Evolutionary conservation across 92 coral and sea anemone genomes (phyloP).

Genomic region (Palythoa grandis): DNA sequence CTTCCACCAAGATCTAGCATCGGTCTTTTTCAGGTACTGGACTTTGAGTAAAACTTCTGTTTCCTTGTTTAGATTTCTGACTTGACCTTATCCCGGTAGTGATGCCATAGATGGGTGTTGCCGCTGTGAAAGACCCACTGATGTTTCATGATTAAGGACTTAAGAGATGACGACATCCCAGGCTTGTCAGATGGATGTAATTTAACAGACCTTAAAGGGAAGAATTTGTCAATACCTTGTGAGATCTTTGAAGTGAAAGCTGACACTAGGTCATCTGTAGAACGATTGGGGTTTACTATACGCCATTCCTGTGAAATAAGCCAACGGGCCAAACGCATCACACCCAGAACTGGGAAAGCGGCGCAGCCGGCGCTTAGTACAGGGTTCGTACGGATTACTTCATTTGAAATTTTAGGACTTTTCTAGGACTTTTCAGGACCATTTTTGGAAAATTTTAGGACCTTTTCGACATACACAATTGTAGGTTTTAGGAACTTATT

Average conservation of each 20-base stretch:
- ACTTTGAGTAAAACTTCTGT: slow-evolving; percentile 22
- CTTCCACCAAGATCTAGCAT: neutral
- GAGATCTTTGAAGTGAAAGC: slow-evolving; percentile 15
- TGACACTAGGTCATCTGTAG: neutral
- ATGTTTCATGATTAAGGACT: slow-evolving; percentile 3
- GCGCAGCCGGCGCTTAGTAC: slow-evolving; percentile 6
- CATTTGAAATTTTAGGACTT: too few species aligned
- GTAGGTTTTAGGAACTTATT: too few species aligned
- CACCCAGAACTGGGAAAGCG: neutral
- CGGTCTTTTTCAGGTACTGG: neutral
- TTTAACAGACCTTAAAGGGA: neutral
- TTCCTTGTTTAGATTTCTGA: slow-evolving; percentile 11
- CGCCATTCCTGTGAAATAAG: slow-evolving; percentile 6
- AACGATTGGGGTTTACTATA: neutral
- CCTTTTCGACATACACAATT: too few species aligned
- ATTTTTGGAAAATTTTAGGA: too few species aligned
- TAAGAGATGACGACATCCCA: slow-evolving; percentile 7
- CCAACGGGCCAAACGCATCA: neutral
- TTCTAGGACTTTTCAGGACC: too few species aligned
- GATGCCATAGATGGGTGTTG: slow-evolving; percentile 1
- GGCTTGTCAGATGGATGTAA: slow-evolving; percentile 3
- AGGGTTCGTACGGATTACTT: too few species aligned
- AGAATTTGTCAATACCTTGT: neutral
- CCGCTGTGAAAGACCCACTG: slow-evolving; percentile 17
- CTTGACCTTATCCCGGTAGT: slow-evolving; percentile 24